Conservation (phyloP, 2,797 vertebrate genomes). For the Caiman crocodilus region DNA sequence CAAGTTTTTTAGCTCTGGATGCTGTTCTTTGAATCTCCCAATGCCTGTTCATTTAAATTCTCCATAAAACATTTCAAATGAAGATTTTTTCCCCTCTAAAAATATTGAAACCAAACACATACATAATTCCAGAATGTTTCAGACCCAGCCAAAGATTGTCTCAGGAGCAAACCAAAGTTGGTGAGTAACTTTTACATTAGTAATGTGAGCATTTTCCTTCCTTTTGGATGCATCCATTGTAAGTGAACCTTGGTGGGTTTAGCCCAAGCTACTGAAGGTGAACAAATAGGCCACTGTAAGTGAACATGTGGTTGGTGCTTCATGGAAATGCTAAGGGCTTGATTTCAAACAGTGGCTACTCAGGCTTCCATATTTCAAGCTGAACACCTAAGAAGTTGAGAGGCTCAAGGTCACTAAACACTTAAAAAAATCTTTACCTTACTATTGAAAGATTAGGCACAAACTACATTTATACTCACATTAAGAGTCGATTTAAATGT, state of each 20-base stretch:
- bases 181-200: background rate
- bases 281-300: background rate
- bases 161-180: background rate
- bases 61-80: background rate
- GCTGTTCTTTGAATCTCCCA: background rate
- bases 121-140: background rate
- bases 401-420: background rate
- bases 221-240: background rate
- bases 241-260: too few species aligned
- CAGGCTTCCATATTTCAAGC: background rate
- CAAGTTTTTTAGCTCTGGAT: background rate
- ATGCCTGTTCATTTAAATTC: background rate
- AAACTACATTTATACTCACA: background rate
- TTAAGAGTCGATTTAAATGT: background rate
- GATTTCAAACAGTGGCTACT: background rate
- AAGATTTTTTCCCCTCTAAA: background rate
- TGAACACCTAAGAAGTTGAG: background rate
- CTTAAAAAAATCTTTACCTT: background rate
- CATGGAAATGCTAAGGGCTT: background rate
- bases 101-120: background rate
- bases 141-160: background rate
- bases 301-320: background rate
- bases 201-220: background rate
- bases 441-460: background rate
- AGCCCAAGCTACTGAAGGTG: too few species aligned